Evolutionary conservation across 1,140 invertebrate genomes (phyloP), one percentile per base, ranked within the genome.

Genomic region (Heliconius melpomene): DNA sequence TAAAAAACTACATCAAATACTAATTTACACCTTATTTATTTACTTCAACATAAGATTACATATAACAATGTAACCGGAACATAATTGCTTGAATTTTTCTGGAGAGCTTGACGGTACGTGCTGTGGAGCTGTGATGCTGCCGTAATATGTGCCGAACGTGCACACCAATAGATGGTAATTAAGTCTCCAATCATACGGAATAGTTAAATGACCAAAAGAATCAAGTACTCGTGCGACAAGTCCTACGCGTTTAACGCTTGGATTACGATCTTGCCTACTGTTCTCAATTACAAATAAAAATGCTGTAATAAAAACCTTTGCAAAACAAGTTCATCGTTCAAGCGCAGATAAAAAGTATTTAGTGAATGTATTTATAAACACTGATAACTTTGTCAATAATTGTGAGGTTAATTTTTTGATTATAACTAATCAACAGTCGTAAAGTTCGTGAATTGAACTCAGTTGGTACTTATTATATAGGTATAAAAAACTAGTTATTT

Each of bases 101-200:
- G 71, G 78, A 80, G 80, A 83, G 75, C 81, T 79, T 80, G 72
- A 70, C 82, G 57, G 79, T 79, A 75, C 83, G 83, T 81, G 82
- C 81, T 87, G 86, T 84, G 80, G 82, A 85, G 52, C 81, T 83
- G 81, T 82, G 86, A 85, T 82, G 82, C 80, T 79, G 78, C 74
- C 79, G 82, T 83, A 86, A 83, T 72, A 72, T 85, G 84, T 85
- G 79, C 80, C 82, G 77, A 82, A 84, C 85, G 87, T 89, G 84
- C 86, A 89, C 87, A 89, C 88, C 84, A 91, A 92, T 91, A 87
- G 91, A 88, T 85, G 82, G 87, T 91, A 88, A 91, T 91, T 91
- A 90, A 89, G 84, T 83, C 79, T 71, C 78, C 82, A 80, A 79
- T 80, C 81, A 84, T 80, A 83, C 75, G 77, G 85, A 78, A 80